These are phyloP conservation scores for Cetonia aurata DNA, from an alignment of 2,888 invertebrate species.

Conservation along the genomic window DNA sequence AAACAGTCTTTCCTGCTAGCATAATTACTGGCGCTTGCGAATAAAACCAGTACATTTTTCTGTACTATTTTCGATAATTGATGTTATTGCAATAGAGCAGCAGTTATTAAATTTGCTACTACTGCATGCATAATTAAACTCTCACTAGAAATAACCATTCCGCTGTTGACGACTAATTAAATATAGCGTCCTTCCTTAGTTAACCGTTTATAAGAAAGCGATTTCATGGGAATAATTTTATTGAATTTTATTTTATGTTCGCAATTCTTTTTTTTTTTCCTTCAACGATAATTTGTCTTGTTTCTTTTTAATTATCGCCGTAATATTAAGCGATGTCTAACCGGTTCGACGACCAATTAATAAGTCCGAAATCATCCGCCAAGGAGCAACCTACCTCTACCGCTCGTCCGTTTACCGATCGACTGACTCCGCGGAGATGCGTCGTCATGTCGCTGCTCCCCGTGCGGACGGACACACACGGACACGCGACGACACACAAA, in stretches of 20 bases:
- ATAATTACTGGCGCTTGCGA: no score
- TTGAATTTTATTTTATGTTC: background rate
- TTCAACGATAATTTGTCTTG: background rate
- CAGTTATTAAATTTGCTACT: no score
- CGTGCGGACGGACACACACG: conserved; percentile 9
- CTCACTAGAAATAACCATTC: no score
- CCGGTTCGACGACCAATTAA: conserved; percentile 23
- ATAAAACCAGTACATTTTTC: no score
- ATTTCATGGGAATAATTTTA: background rate
- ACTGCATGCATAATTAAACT: no score
- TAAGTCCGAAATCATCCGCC: conserved; percentile 13
- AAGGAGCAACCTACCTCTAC: conserved; percentile 26
- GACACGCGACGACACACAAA: background rate
- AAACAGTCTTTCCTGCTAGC: no score
- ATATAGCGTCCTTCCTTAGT: no score
- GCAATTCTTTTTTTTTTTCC: background rate
- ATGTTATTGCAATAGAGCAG: no score
- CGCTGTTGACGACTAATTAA: no score
- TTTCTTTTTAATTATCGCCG: background rate
- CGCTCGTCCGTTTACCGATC: conserved; percentile 29
- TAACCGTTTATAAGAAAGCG: no score
- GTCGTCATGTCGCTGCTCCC: conserved; percentile 27
- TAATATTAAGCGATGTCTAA: background rate
- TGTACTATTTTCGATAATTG: no score
- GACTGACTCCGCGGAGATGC: conserved; percentile 30